Evolutionary conservation across 2,113 vertebrate genomes (phyloP), one percentile per base, ranked within the genome.

Genomic region (Cyphomyrus plagiostoma): DNA sequence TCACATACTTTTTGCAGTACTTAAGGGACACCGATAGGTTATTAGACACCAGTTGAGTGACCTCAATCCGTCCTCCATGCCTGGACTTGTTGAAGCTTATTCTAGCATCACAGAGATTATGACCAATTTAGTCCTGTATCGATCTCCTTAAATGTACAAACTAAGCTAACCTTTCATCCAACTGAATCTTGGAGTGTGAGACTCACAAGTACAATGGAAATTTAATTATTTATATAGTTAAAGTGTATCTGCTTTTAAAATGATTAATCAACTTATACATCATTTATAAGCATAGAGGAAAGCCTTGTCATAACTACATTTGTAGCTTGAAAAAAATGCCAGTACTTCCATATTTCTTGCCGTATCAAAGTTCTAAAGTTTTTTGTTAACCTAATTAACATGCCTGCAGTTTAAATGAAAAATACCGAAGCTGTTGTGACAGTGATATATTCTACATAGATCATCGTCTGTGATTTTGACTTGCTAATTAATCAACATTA

Each of bases 401-500:
- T 91, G 93, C 91, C 90, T 89, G 93, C 91, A 91, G 92, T 92
- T 92, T 93, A 95, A 95, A 95, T 93, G 93, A 94, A 95, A 95
- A 93, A 95, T 92, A 92, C 93, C 92, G 93, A 92, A 90, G 93
- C 93, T 94, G 88, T 89, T 85, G 13, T 94, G 95, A 95, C 95
- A 95, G 93, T 96, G 95, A 96, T 95, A 91, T 94, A 96, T 95
- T 93, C 92, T 90, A 74, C 94, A 95, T 94, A 94, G 92, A 95
- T 95, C 95, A 96, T 95, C 93, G 93, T 95, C 94, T 94, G 93
- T 93, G 93, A 92, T 93, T 94, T 92, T 94, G 94, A 96, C 95
- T 95, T 92, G 93, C 93, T 94, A 95, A 96, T 96, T 96, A 95
- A 96, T 96, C 95, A 95, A 95, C 91, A 93, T 96, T 95, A 95